These are phyloP conservation scores for Calephelis nemesis DNA, from an alignment of 1,140 invertebrate species.

Conservation along the genomic window DNA sequence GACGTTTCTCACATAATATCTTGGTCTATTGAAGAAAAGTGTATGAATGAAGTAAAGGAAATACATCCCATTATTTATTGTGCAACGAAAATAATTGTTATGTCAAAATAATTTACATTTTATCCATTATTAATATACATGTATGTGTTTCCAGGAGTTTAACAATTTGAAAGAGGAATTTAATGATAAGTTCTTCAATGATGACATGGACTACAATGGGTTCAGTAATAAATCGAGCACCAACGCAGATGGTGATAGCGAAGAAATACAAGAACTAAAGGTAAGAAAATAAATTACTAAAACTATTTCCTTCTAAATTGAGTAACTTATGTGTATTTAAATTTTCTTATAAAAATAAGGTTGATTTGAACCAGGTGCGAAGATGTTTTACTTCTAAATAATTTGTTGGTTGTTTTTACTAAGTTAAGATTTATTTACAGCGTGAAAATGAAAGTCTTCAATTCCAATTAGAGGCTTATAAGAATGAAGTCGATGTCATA, in stretches of 20 bases:
- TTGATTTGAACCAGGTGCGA: too few species aligned
- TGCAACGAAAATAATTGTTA: background rate
- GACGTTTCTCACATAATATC: too few species aligned
- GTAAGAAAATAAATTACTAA: constrained; percentile 32
- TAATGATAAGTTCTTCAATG: constrained; percentile 60
- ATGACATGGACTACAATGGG: constrained; percentile 54
- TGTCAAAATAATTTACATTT: background rate
- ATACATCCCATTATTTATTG: background rate
- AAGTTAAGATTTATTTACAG: constrained; percentile 57
- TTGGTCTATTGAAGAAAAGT: too few species aligned
- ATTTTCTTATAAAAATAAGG: too few species aligned
- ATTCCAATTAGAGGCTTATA: constrained; percentile 96
- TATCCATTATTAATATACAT: background rate
- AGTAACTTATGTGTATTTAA: too few species aligned
- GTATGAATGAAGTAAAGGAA: too few species aligned
- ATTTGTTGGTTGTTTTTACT: too few species aligned
- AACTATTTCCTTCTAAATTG: too few species aligned
- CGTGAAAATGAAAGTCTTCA: constrained; percentile 94
- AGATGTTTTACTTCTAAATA: too few species aligned
- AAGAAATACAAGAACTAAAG: constrained; percentile 56
- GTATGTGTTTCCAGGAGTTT: constrained; percentile 59
- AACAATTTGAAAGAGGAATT: constrained; percentile 68
- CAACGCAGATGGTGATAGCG: constrained; percentile 32
- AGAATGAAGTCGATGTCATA: constrained; percentile 91
- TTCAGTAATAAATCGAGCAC: constrained; percentile 34